A percentile compares a stretch with the other conserved stretches of the same genome.
Conservation (phyloP, 2,888 invertebrate species). For the Sarcophaga variegata region DNA sequence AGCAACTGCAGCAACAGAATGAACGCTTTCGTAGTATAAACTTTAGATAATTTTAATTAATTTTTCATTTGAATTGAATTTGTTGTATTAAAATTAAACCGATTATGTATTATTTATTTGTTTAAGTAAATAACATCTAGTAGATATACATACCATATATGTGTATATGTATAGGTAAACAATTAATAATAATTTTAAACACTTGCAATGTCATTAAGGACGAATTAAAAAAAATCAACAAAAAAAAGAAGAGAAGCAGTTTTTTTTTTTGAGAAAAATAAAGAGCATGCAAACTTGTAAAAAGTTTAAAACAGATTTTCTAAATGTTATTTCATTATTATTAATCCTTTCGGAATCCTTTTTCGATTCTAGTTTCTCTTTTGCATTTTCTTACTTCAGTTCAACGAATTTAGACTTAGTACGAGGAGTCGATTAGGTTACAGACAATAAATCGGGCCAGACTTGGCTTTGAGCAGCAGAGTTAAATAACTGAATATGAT, state of each 20-base stretch:
- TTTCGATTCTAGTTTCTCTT: too few relatives aligned
- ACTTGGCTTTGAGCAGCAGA: too few relatives aligned
- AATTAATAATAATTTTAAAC: constrained; percentile 30
- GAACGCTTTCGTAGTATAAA: constrained; percentile 76
- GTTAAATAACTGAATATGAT: too few relatives aligned
- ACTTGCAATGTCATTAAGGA: constrained; percentile 78
- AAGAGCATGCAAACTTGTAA: constrained; percentile 75
- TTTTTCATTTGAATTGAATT: constrained; percentile 26
- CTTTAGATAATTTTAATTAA: constrained; percentile 67
- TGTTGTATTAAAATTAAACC: constrained; percentile 70
- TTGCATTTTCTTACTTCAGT: too few relatives aligned
- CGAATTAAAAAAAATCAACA: constrained; percentile 69
- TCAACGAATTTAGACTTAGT: too few relatives aligned
- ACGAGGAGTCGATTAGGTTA: too few relatives aligned
- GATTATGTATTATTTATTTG: constrained; percentile 71
- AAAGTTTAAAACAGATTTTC: constrained; percentile 45
- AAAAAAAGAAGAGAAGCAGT: constrained; percentile 64
- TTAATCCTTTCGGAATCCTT: too few relatives aligned
- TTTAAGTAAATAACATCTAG: neutral
- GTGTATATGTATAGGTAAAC: constrained; percentile 60
- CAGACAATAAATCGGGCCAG: too few relatives aligned
- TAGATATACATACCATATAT: constrained; percentile 6
- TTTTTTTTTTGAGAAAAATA: constrained; percentile 68
- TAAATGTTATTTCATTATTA: neutral
- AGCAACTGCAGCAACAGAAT: constrained; percentile 78